Conservation (phyloP, 2,888 invertebrate genomes). For the Morpho helenor region DNA sequence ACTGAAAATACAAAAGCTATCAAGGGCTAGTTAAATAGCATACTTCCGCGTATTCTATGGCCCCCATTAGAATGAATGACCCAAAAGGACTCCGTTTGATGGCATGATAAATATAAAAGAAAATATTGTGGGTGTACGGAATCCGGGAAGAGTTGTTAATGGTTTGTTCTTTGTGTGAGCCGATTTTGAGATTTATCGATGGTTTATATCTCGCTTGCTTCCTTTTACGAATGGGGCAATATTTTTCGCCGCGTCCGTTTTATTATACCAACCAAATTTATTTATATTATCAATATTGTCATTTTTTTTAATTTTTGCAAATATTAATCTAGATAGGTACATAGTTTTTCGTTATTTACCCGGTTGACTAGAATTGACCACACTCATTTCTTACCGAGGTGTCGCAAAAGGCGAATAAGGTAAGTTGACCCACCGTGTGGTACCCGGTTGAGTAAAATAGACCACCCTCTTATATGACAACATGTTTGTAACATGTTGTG, state of each 20-base stretch:
- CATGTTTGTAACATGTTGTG: too few species aligned
- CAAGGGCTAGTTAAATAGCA: slow-evolving; percentile 9
- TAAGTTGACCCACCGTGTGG: too few species aligned
- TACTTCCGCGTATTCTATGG: slow-evolving; percentile 59
- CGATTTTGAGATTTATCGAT: slow-evolving; percentile 16
- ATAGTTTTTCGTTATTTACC: too few species aligned
- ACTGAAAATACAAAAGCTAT: not conserved
- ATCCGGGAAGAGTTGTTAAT: slow-evolving; percentile 54
- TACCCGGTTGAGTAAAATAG: too few species aligned
- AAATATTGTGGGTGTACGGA: slow-evolving; percentile 52
- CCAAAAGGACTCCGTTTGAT: slow-evolving; percentile 60
- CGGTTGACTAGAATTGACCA: too few species aligned
- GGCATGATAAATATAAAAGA: slow-evolving; percentile 47
- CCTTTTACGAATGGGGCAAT: slow-evolving; percentile 13
- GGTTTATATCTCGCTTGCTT: slow-evolving; percentile 19
- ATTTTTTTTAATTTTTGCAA: too few species aligned
- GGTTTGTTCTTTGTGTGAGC: slow-evolving; percentile 25
- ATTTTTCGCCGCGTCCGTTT: slow-evolving; percentile 9
- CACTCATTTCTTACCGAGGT: too few species aligned
- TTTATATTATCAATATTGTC: not conserved
- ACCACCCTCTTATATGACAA: too few species aligned
- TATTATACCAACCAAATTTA: slow-evolving; percentile 1
- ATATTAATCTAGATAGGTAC: too few species aligned
- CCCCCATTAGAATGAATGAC: slow-evolving; percentile 55
- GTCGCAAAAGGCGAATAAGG: too few species aligned